Evolutionary conservation across 2,113 vertebrate species (phyloP), one percentile per base, ranked within the genome.

Genomic region (Hydrolagus affinis): DNA sequence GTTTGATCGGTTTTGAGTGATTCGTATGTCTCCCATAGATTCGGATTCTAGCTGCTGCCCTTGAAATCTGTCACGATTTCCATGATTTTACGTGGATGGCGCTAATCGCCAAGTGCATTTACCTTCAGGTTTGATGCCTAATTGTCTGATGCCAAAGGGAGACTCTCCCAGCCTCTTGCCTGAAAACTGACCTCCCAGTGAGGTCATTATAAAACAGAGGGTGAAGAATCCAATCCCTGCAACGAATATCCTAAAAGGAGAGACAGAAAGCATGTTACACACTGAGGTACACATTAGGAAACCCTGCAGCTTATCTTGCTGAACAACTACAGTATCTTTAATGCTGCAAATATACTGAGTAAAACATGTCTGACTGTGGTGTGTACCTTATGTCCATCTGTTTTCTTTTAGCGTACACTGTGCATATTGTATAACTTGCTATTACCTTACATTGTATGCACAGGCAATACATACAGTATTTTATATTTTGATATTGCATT

Each of bases 171-270:
- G 92, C 87, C 96, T 94, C 91, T 95, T 96, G 88, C 96, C 91
- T 0, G 96, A 97, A 90, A 98, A 95, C 93, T 98, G 96, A 85
- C 97, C 97, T 87, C 97, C 98, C 88, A 98, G 93, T 23, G 97
- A 98, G 0, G 97, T 98, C 97, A 99, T 98, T 89, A 99, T 94
- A 90, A 99, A 98, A 93, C 96, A 98, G 86, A 99, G 92, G 0
- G 96, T 98, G 93, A 99, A 99, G 94, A 99, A 98, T 89, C 97
- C 97, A 0, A 97, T 95, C 86, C 98, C 98, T 87, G 94, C 92
- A 89, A 99, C 94, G 17, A 99, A 99, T 88, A 99, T 96, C 94
- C 98, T 99, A 88, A 83, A 88, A 88, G 8, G 73, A 70, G 73
- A 70, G 32, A 17, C 78, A 56, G 66, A 85, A 60, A 86, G 11